Evolutionary conservation across 2,888 invertebrate species (phyloP), one percentile per base, ranked within the genome.

Genomic region (Lasioglossum zephyrum): DNA sequence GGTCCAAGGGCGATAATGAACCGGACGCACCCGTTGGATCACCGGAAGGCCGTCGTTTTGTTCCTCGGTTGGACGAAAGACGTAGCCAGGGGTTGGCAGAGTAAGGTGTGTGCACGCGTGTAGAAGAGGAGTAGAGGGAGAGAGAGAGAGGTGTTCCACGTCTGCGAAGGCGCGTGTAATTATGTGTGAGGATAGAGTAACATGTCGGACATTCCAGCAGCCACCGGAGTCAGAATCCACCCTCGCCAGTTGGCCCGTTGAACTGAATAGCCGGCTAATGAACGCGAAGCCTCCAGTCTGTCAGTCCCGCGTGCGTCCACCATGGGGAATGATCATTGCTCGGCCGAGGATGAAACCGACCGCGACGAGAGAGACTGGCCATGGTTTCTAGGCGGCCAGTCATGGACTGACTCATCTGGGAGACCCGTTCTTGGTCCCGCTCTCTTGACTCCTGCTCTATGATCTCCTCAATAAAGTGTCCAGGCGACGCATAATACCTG

Each of bases 251-350:
- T 93, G 93, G 93, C 93, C 92, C 92, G 94, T 92, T 93, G 92
- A 93, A 94, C 93, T 94, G 94, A 94, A 94, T 94, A 94, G 94
- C 92, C 92, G 91, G 94, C 94, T 94, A 95, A 95, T 95, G 95
- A 95, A 95, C 94, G 93, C 91, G 91, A 92, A 91, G 93, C 93
- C 93, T 91, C 91, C 92, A 91, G 89, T 91, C 93, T 92, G 93
- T 94, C 93, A 92, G 93, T 93, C 92, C 90, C 85, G 91, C 86
- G 57, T n/a, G 88, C 91, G 91, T 92, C 92, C 91, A 89, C 88
- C 91, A 86, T 85, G 89, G 88, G 89, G 88, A 89, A 90, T 87
- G 92, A 93, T 93, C 90, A 87, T 91, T 89, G 91, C 88, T 53
- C 81, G 89, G 73, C 85, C 84, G 90, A 85, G 89, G 89, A 90